These are phyloP conservation scores for Phengaris arion DNA, from an alignment of 2,888 invertebrate genomes.

Conservation along the genomic window DNA sequence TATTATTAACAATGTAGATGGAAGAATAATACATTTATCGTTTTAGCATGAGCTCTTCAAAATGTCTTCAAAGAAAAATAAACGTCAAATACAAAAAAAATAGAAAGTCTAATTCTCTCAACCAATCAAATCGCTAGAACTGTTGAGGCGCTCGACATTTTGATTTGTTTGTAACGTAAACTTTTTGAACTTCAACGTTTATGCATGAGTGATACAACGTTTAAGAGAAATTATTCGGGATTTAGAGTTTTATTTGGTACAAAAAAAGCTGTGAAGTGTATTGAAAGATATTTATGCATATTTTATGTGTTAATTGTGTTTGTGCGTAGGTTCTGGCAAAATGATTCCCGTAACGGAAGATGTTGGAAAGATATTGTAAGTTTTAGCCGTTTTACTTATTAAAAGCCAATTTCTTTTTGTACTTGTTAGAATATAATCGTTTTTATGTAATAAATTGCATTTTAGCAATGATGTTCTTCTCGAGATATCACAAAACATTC, in stretches of 20 bases:
- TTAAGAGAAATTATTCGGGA: neutral
- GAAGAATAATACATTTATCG: too few relatives aligned
- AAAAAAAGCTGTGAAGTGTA: slow-evolving; percentile 12
- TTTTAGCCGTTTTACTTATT: neutral
- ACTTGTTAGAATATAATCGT: neutral
- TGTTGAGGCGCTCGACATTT: slow-evolving; percentile 6
- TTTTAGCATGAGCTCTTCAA: neutral
- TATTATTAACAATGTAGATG: too few relatives aligned
- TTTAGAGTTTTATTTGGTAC: neutral
- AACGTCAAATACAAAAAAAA: neutral
- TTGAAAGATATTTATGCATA: slow-evolving; percentile 26
- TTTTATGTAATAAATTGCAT: neutral
- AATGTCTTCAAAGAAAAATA: neutral
- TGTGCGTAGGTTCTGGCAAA: slow-evolving; percentile 40
- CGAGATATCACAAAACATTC: slow-evolving; percentile 60
- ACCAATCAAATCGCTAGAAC: slow-evolving; percentile 15
- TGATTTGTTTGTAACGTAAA: slow-evolving; percentile 41
- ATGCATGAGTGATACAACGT: slow-evolving; percentile 8
- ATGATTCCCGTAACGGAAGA: slow-evolving; percentile 59
- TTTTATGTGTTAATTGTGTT: slow-evolving; percentile 40
- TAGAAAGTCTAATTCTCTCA: neutral
- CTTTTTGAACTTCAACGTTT: slow-evolving; percentile 33
- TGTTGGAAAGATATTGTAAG: slow-evolving; percentile 63
- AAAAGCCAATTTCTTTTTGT: neutral
- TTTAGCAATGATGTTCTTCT: slow-evolving; percentile 62